Conservation (phyloP, 2,113 vertebrate genomes). For the Octodon degus region DNA sequence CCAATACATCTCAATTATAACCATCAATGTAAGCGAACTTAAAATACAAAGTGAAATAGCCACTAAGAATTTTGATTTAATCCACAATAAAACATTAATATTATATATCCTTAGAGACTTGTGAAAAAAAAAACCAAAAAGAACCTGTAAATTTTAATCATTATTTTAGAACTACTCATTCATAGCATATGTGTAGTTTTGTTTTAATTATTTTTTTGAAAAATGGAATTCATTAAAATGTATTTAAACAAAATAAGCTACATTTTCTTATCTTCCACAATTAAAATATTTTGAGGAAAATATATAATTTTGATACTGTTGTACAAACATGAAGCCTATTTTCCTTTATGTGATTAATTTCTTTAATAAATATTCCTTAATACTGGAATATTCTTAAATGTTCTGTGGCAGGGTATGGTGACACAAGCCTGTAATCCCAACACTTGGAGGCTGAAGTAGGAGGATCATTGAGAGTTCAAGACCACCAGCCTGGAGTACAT, state of each 20-base stretch:
- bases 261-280: neutral
- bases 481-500: too few relatives aligned
- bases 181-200: neutral
- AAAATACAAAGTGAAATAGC: neutral
- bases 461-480: too few relatives aligned
- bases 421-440: too few relatives aligned
- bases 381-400: neutral
- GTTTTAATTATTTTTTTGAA: neutral
- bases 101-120: neutral
- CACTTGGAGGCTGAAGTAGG: too few relatives aligned
- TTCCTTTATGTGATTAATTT: neutral
- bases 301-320: neutral
- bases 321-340: neutral
- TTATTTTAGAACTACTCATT: neutral
- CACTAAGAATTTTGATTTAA: neutral
- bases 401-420: neutral
- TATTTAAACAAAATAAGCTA: neutral
- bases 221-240: neutral
- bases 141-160: neutral
- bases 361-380: neutral
- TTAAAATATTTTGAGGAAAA: neutral
- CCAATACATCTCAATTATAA: too few relatives aligned
- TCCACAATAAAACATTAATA: neutral
- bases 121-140: neutral
- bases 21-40: too few relatives aligned